Percentiles rank a stretch among this genome's conserved stretches.
Evolutionary conservation across 2,797 vertebrate genomes (phyloP).

Genomic region (Coluber constrictor): DNA sequence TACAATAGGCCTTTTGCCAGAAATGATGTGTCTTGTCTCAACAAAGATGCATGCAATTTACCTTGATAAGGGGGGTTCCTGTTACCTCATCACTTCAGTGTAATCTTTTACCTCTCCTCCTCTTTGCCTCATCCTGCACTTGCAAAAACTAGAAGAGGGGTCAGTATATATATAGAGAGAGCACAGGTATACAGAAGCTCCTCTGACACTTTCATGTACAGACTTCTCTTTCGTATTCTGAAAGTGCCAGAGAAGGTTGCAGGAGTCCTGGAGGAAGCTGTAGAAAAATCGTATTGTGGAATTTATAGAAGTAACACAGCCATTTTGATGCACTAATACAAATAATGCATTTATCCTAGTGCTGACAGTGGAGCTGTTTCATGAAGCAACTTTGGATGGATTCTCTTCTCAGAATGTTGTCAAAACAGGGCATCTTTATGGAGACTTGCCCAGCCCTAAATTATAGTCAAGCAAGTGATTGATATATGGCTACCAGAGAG

Average conservation of each 20-base stretch:
- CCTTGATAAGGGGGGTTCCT: neutral
- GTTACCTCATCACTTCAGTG: neutral
- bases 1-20: neutral
- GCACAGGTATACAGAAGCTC: neutral
- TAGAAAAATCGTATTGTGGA: neutral
- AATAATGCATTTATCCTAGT: neutral
- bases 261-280: neutral
- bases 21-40: neutral
- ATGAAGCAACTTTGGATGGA: neutral
- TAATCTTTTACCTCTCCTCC: neutral
- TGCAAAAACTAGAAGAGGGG: neutral
- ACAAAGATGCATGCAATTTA: neutral
- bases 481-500: neutral
- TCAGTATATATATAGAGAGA: neutral
- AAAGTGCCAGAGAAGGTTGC: neutral
- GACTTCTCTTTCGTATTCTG: neutral
- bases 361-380: neutral
- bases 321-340: neutral
- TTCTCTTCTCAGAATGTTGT: neutral
- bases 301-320: neutral
- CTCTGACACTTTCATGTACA: neutral
- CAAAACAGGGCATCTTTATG: neutral
- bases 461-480: neutral
- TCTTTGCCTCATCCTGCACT: neutral
- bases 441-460: neutral